Evolutionary conservation across 2,888 invertebrate genomes (phyloP).

Genomic region (Caenorhabditis imperialis): DNA sequence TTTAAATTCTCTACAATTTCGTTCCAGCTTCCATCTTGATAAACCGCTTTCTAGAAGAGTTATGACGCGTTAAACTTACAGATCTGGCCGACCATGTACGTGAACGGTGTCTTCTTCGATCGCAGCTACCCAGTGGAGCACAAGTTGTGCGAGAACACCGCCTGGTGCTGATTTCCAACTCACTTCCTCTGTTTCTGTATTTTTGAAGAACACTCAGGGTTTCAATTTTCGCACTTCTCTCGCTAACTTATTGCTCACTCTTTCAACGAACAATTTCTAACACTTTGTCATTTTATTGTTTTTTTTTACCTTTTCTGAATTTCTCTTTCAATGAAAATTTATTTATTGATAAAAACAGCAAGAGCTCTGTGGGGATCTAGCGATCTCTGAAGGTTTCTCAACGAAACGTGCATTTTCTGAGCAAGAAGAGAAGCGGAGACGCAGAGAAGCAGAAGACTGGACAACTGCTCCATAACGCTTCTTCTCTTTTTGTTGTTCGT

Average conservation of each 20-base stretch:
- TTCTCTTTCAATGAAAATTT: too few species aligned
- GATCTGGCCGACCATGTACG: constrained; percentile 77
- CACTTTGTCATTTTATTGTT: too few species aligned
- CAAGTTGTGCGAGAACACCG: constrained; percentile 74
- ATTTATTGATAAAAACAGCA: background rate
- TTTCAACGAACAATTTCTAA: too few species aligned
- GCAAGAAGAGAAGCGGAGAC: constrained; percentile 18
- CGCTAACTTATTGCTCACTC: constrained; percentile 38
- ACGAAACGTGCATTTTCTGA: background rate
- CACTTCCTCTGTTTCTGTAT: constrained; percentile 1
- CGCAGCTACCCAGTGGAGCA: constrained; percentile 74
- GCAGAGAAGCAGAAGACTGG: constrained; percentile 11
- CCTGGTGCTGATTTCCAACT: constrained; percentile 63
- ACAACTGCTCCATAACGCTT: constrained; percentile 7
- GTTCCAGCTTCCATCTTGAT: too few species aligned
- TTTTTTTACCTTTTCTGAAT: background rate
- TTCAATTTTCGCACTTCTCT: constrained; percentile 2
- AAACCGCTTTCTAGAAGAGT: too few species aligned
- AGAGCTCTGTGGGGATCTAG: too few species aligned
- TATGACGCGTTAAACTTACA: too few species aligned
- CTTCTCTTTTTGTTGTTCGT: too few species aligned
- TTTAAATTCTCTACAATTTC: too few species aligned
- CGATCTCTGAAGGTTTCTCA: too few species aligned
- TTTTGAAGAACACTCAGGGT: background rate
- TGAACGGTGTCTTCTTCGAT: constrained; percentile 77